A percentile compares a stretch with the other conserved stretches of the same genome.
Conservation (phyloP, 2,113 vertebrate species). For the Helogale parvula region DNA sequence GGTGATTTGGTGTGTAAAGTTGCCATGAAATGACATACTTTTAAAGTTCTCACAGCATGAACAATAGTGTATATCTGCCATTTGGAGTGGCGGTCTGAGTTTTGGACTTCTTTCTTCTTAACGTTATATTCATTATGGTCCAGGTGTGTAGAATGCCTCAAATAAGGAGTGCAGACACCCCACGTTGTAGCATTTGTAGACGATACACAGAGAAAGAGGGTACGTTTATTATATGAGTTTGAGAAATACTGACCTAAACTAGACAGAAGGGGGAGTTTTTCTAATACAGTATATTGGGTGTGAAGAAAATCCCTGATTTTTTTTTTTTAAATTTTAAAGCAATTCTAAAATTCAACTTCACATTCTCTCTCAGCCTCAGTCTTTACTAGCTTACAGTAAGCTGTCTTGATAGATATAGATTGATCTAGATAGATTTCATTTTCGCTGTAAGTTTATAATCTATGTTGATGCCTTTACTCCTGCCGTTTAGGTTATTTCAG, state of each 20-base stretch:
- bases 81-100: neutral
- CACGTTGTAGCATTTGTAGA: neutral
- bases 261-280: neutral
- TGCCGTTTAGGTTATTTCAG: constrained; percentile 87
- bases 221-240: neutral
- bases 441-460: neutral
- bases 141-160: neutral
- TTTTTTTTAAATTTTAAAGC: constrained; percentile 17
- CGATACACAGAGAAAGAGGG: neutral
- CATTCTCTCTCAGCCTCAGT: neutral
- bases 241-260: neutral
- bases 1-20: neutral
- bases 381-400: constrained; percentile 6
- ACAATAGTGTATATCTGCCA: neutral
- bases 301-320: constrained; percentile 1
- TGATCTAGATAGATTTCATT: neutral
- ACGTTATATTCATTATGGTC: neutral
- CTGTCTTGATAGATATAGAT: neutral
- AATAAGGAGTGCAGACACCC: neutral
- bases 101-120: constrained; percentile 2
- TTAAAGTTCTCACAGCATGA: neutral
- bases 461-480: neutral
- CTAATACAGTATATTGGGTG: neutral
- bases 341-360: constrained; percentile 11
- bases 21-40: neutral